Conservation (phyloP, 2,797 vertebrate species). For the Chanos chanos region DNA sequence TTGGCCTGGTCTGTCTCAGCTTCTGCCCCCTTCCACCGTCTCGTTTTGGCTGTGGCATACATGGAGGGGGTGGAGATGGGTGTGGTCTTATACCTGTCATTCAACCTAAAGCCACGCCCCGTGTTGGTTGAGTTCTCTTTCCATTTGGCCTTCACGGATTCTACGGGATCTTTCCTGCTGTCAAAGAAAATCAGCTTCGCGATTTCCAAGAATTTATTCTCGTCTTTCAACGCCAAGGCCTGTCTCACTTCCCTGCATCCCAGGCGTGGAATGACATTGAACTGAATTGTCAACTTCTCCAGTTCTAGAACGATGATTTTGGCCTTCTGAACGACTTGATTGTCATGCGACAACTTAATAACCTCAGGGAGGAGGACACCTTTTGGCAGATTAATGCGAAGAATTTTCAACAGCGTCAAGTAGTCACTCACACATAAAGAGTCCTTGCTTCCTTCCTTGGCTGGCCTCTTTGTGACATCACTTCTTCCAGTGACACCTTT, state of each 20-base stretch:
- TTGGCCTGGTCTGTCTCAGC: neutral
- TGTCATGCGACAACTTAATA: slow-evolving; percentile 10
- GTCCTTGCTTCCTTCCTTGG: neutral
- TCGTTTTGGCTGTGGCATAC: slow-evolving; percentile 22
- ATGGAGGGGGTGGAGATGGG: slow-evolving; percentile 32
- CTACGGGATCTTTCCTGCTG: neutral
- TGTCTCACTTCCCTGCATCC: slow-evolving; percentile 28
- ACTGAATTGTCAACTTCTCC: slow-evolving; percentile 17
- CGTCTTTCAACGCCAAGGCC: slow-evolving; percentile 9
- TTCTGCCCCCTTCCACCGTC: neutral
- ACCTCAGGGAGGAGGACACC: slow-evolving; percentile 30
- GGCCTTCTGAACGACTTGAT: slow-evolving; percentile 15
- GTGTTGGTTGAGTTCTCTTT: slow-evolving; percentile 4
- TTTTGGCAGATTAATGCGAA: slow-evolving; percentile 32
- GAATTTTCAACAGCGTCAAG: slow-evolving; percentile 27
- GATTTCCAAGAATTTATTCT: slow-evolving; percentile 15
- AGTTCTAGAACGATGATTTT: slow-evolving; percentile 21
- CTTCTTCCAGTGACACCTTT: neutral
- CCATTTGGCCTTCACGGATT: slow-evolving; percentile 13
- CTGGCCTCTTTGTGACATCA: neutral
- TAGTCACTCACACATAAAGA: slow-evolving; percentile 19
- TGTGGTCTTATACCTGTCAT: slow-evolving; percentile 17
- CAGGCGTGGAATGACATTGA: slow-evolving; percentile 30
- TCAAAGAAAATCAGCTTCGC: slow-evolving; percentile 39
- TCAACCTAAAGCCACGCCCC: slow-evolving; percentile 32